phyloP scores from a whole-genome alignment of 2,797 vertebrate species.

The Gila robusta region DNA sequence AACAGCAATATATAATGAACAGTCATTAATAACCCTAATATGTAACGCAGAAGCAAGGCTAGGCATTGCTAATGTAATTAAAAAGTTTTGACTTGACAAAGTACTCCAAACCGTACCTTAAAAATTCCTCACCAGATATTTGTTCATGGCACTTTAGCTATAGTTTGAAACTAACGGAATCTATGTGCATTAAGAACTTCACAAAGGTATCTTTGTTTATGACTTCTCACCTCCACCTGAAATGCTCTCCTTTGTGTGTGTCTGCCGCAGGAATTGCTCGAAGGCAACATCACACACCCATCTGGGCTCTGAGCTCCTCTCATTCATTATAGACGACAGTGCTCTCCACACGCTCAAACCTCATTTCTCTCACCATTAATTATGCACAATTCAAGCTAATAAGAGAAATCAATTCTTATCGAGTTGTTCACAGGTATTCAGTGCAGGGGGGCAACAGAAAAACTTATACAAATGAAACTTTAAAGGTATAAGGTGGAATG shows the following conservation, averaged over 20 bases:
- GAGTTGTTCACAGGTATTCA: constrained; percentile 35
- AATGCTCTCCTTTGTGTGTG: neutral
- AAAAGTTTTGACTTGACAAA: neutral
- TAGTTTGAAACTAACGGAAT: neutral
- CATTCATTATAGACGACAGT: constrained; percentile 55
- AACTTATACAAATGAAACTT: constrained; percentile 21
- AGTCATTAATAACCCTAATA: neutral
- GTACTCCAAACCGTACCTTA: neutral
- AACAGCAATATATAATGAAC: neutral
- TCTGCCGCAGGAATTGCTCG: neutral
- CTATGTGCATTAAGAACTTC: neutral
- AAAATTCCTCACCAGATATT: neutral
- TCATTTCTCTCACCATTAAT: constrained; percentile 49
- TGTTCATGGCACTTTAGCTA: neutral
- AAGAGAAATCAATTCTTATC: constrained; percentile 41
- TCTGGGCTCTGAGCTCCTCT: constrained; percentile 40
- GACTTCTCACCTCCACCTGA: constrained; percentile 12
- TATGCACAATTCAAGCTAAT: constrained; percentile 52
- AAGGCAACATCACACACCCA: constrained; percentile 3
- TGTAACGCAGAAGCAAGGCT: neutral
- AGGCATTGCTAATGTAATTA: neutral
- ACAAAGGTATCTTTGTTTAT: neutral
- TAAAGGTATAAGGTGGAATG: neutral
- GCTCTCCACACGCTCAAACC: constrained; percentile 33
- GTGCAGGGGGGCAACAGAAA: neutral